phyloP scores from a whole-genome alignment of 2,888 invertebrate species.

The Synanthedon vespiformis region DNA sequence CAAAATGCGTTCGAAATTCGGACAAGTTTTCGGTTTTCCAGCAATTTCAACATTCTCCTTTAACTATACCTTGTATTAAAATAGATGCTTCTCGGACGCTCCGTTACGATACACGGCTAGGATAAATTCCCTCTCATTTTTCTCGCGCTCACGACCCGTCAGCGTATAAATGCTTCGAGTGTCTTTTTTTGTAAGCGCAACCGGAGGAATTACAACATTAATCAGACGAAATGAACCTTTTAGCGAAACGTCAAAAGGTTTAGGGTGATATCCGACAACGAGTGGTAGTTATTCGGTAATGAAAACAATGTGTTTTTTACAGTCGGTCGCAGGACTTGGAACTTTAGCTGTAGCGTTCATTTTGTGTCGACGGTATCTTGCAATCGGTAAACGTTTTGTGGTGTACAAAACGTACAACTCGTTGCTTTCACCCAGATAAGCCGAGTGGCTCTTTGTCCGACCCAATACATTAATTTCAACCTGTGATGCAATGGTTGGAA shows the following conservation, averaged over 20 bases:
- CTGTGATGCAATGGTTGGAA: slow-evolving; percentile 39
- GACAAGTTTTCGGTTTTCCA: background rate
- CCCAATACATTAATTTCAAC: slow-evolving; percentile 49
- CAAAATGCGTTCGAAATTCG: too few species aligned
- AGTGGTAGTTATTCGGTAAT: slow-evolving; percentile 40
- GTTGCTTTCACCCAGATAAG: slow-evolving; percentile 59
- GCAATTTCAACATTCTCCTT: slow-evolving; percentile 3
- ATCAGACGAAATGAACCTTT: slow-evolving; percentile 63
- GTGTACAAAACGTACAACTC: slow-evolving; percentile 11
- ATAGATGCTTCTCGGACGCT: slow-evolving; percentile 32
- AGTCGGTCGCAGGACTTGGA: slow-evolving; percentile 12
- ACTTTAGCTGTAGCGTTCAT: too few species aligned
- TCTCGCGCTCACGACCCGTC: slow-evolving; percentile 44
- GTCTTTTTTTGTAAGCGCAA: slow-evolving; percentile 48
- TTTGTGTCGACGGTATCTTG: slow-evolving; percentile 13
- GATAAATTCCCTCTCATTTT: slow-evolving; percentile 54
- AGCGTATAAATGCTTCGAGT: slow-evolving; percentile 46
- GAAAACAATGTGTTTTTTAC: slow-evolving; percentile 40
- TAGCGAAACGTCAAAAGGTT: slow-evolving; percentile 63
- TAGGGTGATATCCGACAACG: slow-evolving; percentile 46
- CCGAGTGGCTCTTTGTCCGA: slow-evolving; percentile 45
- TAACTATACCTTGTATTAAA: slow-evolving; percentile 25
- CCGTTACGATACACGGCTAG: slow-evolving; percentile 35
- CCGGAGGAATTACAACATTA: slow-evolving; percentile 58
- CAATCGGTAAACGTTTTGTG: slow-evolving; percentile 30